A percentile compares a stretch with the other conserved stretches of the same genome.
Evolutionary conservation across 2,888 invertebrate genomes (phyloP).

Genomic region (Luperina testacea): DNA sequence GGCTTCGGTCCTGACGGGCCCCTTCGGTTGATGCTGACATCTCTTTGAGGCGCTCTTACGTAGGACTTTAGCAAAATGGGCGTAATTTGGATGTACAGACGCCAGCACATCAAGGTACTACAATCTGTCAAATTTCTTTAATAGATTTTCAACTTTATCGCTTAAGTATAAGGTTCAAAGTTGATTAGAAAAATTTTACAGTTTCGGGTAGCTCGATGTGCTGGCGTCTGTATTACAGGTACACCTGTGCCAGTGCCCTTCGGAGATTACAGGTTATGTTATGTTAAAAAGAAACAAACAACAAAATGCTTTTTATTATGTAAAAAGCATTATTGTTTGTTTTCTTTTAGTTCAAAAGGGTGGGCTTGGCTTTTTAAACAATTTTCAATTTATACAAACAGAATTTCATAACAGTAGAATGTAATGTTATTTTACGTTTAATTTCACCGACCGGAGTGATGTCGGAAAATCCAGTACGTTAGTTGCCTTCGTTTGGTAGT

Average conservation of each 20-base stretch:
- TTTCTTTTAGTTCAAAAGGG: background rate
- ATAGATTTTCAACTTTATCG: no score
- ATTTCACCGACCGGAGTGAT: slow-evolving; percentile 3
- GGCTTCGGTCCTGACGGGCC: no score
- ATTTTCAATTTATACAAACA: slow-evolving; percentile 16
- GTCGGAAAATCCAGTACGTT: background rate
- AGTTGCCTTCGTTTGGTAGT: background rate
- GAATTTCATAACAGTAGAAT: slow-evolving; percentile 4
- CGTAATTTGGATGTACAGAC: no score
- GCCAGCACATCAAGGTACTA: no score
- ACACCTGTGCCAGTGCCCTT: background rate
- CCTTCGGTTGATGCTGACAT: no score
- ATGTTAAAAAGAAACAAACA: background rate
- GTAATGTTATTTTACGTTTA: slow-evolving; percentile 19
- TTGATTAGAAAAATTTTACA: no score
- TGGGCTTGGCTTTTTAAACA: background rate
- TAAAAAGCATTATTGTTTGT: background rate
- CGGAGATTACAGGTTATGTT: background rate
- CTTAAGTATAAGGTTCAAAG: no score
- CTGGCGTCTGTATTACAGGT: background rate
- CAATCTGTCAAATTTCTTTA: no score
- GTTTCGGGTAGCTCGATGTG: no score
- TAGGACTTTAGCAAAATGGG: background rate
- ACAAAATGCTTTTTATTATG: background rate
- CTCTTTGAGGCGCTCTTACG: no score